Conservation (phyloP, 2,888 invertebrate genomes). For the Pherbina coryleti region DNA sequence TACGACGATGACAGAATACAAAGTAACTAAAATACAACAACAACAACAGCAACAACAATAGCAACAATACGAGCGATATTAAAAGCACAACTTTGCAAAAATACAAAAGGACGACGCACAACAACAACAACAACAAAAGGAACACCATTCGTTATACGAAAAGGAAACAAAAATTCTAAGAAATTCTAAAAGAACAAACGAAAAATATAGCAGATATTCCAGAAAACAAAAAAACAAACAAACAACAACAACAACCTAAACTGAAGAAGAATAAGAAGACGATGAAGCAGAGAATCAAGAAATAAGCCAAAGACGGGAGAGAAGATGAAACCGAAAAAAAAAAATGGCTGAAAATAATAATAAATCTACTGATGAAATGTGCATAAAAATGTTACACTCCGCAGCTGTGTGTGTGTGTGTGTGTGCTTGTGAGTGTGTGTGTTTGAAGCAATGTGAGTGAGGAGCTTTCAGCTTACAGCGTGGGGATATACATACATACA, state of each 20-base stretch:
- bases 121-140: background rate
- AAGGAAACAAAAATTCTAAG: background rate
- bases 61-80: conserved; percentile 2
- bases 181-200: background rate
- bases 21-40: conserved; percentile 67
- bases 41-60: conserved; percentile 27
- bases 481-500: too few relatives aligned
- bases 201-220: background rate
- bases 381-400: conserved; percentile 40
- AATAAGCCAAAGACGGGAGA: conserved; percentile 40
- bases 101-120: background rate
- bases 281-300: conserved; percentile 46
- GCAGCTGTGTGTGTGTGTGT: conserved; percentile 32
- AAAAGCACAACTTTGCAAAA: conserved; percentile 31
- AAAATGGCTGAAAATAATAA: conserved; percentile 45
- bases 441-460: conserved; percentile 30
- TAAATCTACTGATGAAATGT: conserved; percentile 45
- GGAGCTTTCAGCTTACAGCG: conserved; percentile 43
- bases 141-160: background rate
- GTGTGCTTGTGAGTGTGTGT: conserved; percentile 21
- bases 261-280: background rate
- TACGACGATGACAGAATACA: conserved; percentile 67
- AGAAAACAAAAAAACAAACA: conserved; percentile 5
- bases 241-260: conserved; percentile 19
- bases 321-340: conserved; percentile 25